Conservation (phyloP, 2,797 vertebrate genomes). For the Poliocrania exsul region DNA sequence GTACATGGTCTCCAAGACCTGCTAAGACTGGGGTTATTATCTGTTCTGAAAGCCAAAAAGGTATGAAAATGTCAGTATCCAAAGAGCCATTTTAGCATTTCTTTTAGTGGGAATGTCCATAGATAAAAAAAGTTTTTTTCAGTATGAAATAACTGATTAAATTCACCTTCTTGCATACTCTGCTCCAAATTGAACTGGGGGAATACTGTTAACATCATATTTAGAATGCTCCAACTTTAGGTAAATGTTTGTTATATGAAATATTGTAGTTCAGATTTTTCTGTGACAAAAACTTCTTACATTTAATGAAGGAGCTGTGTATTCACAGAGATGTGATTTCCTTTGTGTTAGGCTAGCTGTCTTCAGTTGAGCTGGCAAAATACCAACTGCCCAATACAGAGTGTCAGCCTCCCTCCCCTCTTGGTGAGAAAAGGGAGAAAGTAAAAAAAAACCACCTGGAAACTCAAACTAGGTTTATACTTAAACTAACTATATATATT, state of each 20-base stretch:
- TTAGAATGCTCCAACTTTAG: neutral
- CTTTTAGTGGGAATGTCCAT: neutral
- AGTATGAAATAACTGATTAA: neutral
- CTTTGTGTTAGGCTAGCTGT: too few species aligned
- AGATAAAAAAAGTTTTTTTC: neutral
- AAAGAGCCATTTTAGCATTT: neutral
- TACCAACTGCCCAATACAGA: too few species aligned
- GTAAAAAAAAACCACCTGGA: neutral
- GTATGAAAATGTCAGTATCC: neutral
- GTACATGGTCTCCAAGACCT: neutral
- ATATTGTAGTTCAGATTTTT: neutral
- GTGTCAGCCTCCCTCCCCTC: too few species aligned
- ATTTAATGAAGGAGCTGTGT: neutral
- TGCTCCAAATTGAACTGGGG: neutral
- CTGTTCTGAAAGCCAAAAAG: neutral
- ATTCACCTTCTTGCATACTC: neutral
- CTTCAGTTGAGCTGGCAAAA: too few species aligned
- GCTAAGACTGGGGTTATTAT: neutral
- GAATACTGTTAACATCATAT: neutral
- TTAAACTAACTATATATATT: too few species aligned
- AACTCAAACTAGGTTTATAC: too few species aligned
- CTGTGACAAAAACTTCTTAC: neutral
- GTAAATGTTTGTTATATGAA: neutral
- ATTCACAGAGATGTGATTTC: neutral
- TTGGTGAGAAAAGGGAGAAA: too few species aligned